These are phyloP conservation scores for Enoplosus armatus DNA, from an alignment of 2,797 vertebrate species.

Conservation along the genomic window DNA sequence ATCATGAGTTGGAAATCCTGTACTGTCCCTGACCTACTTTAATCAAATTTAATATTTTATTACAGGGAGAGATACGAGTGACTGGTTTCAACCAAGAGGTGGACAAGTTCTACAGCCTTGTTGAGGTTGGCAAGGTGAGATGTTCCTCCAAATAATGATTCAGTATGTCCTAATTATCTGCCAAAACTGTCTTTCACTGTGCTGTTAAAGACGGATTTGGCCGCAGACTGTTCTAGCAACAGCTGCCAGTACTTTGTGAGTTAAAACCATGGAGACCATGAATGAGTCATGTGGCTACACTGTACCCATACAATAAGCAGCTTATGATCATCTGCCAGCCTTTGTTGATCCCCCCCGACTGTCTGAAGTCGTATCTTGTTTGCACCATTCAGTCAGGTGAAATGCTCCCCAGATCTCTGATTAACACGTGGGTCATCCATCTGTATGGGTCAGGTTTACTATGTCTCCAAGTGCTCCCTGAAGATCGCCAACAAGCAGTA, in stretches of 20 bases:
- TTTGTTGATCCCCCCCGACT: conserved; percentile 58
- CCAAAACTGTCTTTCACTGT: conserved; percentile 29
- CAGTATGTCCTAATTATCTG: conserved; percentile 34
- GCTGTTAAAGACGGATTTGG: conserved; percentile 61
- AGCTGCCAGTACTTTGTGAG: conserved; percentile 65
- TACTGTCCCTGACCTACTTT: not conserved
- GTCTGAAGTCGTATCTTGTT: conserved; percentile 72
- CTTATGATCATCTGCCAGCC: conserved; percentile 78
- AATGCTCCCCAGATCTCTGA: conserved; percentile 54
- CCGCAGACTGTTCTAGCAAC: conserved; percentile 41
- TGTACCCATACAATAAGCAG: conserved; percentile 72
- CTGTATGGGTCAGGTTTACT: conserved; percentile 90
- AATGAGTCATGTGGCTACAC: conserved; percentile 72
- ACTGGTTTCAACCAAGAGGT: conserved; percentile 97
- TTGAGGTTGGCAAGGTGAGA: conserved; percentile 96
- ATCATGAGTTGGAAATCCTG: not conserved
- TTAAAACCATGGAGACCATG: conserved; percentile 68
- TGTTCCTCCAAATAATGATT: conserved; percentile 45
- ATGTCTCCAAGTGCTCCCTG: conserved; percentile 92
- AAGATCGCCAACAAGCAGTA: conserved; percentile 99
- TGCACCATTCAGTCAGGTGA: conserved; percentile 67
- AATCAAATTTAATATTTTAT: conserved; percentile 31
- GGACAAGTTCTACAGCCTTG: conserved; percentile 94
- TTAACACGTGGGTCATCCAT: conserved; percentile 55
- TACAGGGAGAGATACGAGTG: conserved; percentile 96